These are phyloP conservation scores for Cephus pulcher DNA, from an alignment of 2,888 invertebrate genomes.

Conservation along the genomic window DNA sequence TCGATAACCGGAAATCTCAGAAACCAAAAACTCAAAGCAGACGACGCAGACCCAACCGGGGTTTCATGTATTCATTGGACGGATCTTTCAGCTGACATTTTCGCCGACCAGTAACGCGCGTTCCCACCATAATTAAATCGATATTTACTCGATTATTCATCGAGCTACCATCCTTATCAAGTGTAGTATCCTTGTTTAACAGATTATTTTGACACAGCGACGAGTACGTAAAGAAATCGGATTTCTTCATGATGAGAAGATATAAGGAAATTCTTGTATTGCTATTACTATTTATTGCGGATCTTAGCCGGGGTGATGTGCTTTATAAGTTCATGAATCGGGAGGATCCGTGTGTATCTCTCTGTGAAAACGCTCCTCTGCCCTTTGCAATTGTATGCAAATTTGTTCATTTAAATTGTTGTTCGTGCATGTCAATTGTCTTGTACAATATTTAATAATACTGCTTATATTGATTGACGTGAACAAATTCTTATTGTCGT, in stretches of 20 bases:
- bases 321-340: constrained; percentile 44
- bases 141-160: constrained; percentile 47
- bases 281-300: constrained; percentile 28
- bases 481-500: too few relatives aligned
- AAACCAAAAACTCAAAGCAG: constrained; percentile 5
- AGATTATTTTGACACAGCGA: constrained; percentile 28
- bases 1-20: constrained; percentile 14
- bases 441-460: neutral
- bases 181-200: constrained; percentile 25
- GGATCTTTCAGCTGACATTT: constrained; percentile 15
- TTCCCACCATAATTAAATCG: constrained; percentile 48
- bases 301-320: constrained; percentile 36
- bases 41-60: constrained; percentile 12
- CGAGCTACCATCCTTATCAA: constrained; percentile 24
- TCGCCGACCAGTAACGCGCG: constrained; percentile 32
- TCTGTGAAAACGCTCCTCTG: constrained; percentile 51
- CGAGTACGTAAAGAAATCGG: neutral
- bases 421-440: neutral
- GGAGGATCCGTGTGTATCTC: constrained; percentile 51
- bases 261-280: constrained; percentile 32
- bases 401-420: neutral
- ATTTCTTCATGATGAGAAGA: constrained; percentile 36
- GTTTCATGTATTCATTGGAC: constrained; percentile 29
- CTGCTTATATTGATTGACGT: neutral
- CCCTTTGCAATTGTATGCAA: constrained; percentile 42